phyloP scores from a whole-genome alignment of 2,113 vertebrate genomes.

The Tichodroma muraria region DNA sequence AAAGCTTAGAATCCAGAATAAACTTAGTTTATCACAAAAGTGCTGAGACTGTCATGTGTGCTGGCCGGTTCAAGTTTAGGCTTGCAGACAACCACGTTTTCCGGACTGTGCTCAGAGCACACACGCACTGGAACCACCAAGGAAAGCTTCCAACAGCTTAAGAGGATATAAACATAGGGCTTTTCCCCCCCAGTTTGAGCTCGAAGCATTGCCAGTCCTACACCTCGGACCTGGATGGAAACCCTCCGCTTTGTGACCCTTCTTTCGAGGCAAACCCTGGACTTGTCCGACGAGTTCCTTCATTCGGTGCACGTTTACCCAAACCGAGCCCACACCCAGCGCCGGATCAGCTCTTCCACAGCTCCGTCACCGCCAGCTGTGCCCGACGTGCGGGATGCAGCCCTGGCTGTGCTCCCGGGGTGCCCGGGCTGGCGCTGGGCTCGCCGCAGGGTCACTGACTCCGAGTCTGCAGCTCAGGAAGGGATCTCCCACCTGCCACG shows the following conservation, averaged over 20 bases:
- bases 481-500: background rate
- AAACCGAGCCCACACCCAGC: background rate
- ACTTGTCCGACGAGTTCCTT: background rate
- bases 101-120: background rate
- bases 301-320: fast-evolving
- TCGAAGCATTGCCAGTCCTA: background rate
- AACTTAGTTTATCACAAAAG: background rate
- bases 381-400: background rate
- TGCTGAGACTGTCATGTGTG: fast-evolving
- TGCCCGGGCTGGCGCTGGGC: background rate
- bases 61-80: background rate
- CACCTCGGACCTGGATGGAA: background rate
- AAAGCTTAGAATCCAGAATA: background rate
- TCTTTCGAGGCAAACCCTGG: background rate
- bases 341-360: background rate
- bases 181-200: fast-evolving
- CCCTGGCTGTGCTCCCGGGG: background rate
- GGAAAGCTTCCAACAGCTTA: background rate
- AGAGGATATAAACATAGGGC: background rate
- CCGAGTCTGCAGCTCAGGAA: background rate
- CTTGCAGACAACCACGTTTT: background rate
- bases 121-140: background rate
- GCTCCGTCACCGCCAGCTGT: background rate
- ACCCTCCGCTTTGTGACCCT: background rate
- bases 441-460: fast-evolving